Percentiles rank a stretch among this genome's conserved stretches.
Evolutionary conservation across 2,113 vertebrate genomes (phyloP).

Genomic region (Tringa solitaria): DNA sequence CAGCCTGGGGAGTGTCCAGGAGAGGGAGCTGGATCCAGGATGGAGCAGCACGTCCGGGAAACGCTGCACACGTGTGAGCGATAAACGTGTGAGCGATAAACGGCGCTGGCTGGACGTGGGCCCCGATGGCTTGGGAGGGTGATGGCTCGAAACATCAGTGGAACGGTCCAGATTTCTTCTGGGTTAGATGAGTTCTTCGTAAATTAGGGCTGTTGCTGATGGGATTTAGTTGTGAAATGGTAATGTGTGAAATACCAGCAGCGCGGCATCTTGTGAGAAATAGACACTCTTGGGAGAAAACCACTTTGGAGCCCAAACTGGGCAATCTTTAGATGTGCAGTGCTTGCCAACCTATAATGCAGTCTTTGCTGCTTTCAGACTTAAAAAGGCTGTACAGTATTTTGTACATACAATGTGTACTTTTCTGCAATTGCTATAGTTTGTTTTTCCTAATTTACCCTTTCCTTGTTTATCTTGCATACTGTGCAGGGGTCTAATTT

Average conservation of each 20-base stretch:
- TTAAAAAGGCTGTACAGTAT: neutral
- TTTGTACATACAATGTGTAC: neutral
- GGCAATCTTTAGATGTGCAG: neutral
- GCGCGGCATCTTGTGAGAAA: neutral
- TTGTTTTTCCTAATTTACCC: slow-evolving; percentile 50
- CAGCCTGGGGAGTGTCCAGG: neutral
- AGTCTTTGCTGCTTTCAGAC: neutral
- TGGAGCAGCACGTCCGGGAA: neutral
- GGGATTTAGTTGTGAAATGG: neutral
- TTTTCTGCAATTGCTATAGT: neutral
- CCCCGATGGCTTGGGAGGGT: neutral
- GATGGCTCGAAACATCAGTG: neutral
- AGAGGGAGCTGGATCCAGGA: slow-evolving; percentile 19
- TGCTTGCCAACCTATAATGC: neutral
- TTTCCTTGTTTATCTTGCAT: slow-evolving; percentile 38
- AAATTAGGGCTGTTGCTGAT: neutral
- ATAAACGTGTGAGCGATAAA: neutral
- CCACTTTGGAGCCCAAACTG: neutral
- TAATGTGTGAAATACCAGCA: neutral
- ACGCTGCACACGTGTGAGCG: neutral
- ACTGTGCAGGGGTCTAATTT: slow-evolving; percentile 49
- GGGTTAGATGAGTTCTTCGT: neutral
- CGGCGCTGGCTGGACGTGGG: fast-evolving
- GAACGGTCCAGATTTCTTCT: fast-evolving
- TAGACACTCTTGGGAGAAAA: neutral